Base-by-base conservation (phyloP, 2,888 invertebrate genomes). In the Ectobius pallidus region DNA sequence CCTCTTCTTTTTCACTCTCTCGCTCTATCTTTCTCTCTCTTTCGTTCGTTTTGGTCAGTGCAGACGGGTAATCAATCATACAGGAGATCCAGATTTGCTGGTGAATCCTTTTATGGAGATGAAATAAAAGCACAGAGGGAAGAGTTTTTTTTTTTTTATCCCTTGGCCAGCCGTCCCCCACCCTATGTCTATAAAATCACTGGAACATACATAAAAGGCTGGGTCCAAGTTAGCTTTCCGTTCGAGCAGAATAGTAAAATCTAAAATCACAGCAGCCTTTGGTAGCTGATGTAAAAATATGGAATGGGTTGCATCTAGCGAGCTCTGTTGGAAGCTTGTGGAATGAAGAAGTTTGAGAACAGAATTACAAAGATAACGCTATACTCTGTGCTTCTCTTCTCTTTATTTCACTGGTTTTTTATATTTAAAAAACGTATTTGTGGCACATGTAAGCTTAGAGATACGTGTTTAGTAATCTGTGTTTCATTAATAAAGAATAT, bases 51-150 rank as follows among this genome's bases (percentile, higher is more conserved):
- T 69, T 52, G 69, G 55, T 68, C 68, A 68, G 68, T n/a, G 39
- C 55, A 69, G 69, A 55, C 52, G 55, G 55, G 69, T 55, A 69
- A 69, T 69, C 69, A 69, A 69, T 69, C 69, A 69, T 69, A 69
- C 55, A 55, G 34, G 55, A 69, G 69, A 69, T 52, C 27, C 55
- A 55, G 52, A 69, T 52, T 55, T 69, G 39, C 69, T 69, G 34
- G 52, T 34, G 69, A 55, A 69, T 69, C 69, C 69, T 69, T 69
- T 69, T 69, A 69, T 69, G 55, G 34, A 55, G 69, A 69, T 69
- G 69, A 55, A 69, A 55, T 55, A 69, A 69, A 69, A 69, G 55
- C 39, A 52, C 52, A 34, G 49, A 49, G 69, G 69, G 69, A n/a
- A n/a, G n/a, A 69, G 55, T 46, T 42, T 65, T 63, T 63, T 65